Conservation (phyloP, 2,113 vertebrate species). For the Silurus asotus region DNA sequence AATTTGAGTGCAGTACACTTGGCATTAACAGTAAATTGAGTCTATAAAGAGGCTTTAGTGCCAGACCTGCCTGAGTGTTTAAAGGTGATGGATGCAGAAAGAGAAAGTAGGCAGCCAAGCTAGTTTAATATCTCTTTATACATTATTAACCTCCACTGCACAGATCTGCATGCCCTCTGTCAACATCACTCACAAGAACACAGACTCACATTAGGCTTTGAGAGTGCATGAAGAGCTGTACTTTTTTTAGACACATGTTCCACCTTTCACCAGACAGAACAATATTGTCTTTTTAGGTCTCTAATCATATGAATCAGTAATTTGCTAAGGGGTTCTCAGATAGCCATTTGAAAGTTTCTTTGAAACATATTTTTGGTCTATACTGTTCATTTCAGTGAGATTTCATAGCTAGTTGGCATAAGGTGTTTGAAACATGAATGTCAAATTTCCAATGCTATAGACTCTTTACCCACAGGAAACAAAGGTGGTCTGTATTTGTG, state of each 20-base stretch:
- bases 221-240: neutral
- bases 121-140: constrained; percentile 45
- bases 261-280: neutral
- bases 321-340: neutral
- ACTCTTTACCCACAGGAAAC: neutral
- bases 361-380: neutral
- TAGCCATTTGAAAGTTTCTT: neutral
- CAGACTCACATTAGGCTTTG: constrained; percentile 7
- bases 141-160: constrained; percentile 45
- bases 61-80: constrained; percentile 33
- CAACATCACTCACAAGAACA: constrained; percentile 30
- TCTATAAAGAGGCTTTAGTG: constrained; percentile 28
- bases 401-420: neutral
- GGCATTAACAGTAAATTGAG: constrained; percentile 21
- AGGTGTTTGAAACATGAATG: neutral
- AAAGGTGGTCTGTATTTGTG: neutral
- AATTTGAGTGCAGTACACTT: constrained; percentile 22
- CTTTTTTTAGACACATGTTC: neutral
- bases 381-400: neutral
- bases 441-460: neutral
- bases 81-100: constrained; percentile 27
- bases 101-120: constrained; percentile 22
- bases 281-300: neutral
- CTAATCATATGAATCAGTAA: neutral
- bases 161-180: constrained; percentile 27